These are phyloP conservation scores for Ganaspis sp. DNA, from an alignment of 1,140 invertebrate genomes.

Conservation along the genomic window DNA sequence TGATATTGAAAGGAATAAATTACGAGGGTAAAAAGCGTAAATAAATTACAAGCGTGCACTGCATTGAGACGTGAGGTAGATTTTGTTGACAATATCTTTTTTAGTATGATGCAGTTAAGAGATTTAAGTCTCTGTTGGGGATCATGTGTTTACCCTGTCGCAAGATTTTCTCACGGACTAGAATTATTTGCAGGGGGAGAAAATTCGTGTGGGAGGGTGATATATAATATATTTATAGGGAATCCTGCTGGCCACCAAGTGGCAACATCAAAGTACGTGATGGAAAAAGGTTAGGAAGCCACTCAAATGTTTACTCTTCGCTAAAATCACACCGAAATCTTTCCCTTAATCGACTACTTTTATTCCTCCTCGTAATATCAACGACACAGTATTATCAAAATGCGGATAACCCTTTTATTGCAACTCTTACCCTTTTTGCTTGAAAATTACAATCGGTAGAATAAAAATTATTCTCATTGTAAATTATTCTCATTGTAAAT, in stretches of 20 bases:
- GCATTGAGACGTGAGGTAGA: no score
- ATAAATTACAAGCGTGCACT: no score
- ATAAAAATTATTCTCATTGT: no score
- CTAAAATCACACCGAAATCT: constrained; percentile 13
- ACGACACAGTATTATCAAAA: no score
- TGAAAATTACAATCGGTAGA: no score
- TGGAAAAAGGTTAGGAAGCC: not conserved
- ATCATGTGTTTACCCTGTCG: constrained; percentile 21
- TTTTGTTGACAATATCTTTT: not conserved
- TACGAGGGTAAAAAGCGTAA: no score
- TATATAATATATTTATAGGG: constrained; percentile 21
- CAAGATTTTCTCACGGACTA: constrained; percentile 11
- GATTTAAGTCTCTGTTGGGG: constrained; percentile 1
- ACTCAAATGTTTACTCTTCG: constrained; percentile 18
- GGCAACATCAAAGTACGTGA: constrained; percentile 10
- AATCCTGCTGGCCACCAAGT: constrained; percentile 17
- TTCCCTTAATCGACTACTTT: constrained; percentile 14
- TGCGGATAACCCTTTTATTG: no score
- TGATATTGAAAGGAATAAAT: no score
- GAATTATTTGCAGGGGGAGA: constrained; percentile 19
- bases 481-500: no score
- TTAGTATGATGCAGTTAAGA: constrained; percentile 16
- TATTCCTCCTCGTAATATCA: not conserved
- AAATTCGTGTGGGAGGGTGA: constrained; percentile 12
- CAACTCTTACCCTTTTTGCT: no score